Percentiles rank a stretch among this genome's conserved stretches.
phyloP scores from a whole-genome alignment of 2,113 vertebrate species.

The Coptodon rendalli region DNA sequence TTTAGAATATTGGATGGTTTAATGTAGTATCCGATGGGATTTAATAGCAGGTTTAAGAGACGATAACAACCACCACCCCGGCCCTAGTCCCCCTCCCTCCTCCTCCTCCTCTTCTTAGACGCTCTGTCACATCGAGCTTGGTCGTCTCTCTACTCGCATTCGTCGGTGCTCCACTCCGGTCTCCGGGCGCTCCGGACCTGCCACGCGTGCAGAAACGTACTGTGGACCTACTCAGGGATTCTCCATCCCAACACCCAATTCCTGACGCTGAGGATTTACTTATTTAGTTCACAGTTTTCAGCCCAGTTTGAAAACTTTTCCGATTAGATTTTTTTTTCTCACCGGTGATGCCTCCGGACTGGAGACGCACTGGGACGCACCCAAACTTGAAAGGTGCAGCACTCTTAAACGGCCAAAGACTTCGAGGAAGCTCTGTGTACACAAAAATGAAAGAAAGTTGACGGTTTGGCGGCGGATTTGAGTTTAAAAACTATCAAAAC shows the following conservation, averaged over 20 bases:
- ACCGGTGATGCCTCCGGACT: conserved; percentile 24
- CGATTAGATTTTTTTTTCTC: not conserved
- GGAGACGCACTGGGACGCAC: conserved; percentile 14
- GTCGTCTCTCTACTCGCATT: not conserved
- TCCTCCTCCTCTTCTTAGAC: not conserved
- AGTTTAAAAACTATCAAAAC: not conserved
- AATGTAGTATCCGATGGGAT: not conserved
- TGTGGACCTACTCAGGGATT: not conserved
- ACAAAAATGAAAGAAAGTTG: not conserved
- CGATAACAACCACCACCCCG: not conserved
- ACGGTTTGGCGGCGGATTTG: not conserved
- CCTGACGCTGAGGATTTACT: not conserved
- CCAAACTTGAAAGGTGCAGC: not conserved
- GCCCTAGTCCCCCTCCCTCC: not conserved
- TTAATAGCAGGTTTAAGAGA: not conserved
- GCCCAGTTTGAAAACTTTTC: not conserved
- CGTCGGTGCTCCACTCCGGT: not conserved
- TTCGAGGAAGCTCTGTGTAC: not conserved
- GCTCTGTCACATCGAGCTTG: not conserved
- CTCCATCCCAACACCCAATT: not conserved
- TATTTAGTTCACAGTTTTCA: not conserved
- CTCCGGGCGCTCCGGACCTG: not conserved
- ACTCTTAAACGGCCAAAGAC: not conserved
- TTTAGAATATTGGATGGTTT: not conserved
- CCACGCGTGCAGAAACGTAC: not conserved